Base-by-base conservation (phyloP, 2,888 invertebrate genomes). In the Caenorhabditis doughertyi region DNA sequence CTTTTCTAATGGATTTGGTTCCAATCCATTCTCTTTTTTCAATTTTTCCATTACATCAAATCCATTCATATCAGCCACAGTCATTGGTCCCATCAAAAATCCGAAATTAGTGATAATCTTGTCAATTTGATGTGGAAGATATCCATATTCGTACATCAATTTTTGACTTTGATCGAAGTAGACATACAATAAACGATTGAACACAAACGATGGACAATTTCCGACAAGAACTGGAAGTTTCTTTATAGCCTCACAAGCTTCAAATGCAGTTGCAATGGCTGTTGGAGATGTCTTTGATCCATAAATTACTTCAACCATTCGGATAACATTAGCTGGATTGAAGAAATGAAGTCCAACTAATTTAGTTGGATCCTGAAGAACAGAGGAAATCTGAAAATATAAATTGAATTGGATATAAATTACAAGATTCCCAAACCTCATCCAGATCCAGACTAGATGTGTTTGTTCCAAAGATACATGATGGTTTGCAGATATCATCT, bases 301-400 rank as follows among this genome's bases (percentile, higher is more conserved):
- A 55, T 92, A 90, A 8, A 92, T 89, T 76, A 92, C 92, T 92
- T 86, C 86, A 1, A 86, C 84, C 65, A 86, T 73, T 68, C 65
- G 65, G 90, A 92, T 92, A 65, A 92, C 86, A 81, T 92, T 91
- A 0, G 92, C 91, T 5, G 93, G 92, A 32, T 92, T 92, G 87
- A 92, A 92, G 89, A 93, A 93, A 83, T 93, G 93, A 23, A 91
- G 92, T 7, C 92, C 93, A 32, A 92, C 92, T 5, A 92, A 91
- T 71, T 89, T 90, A 16, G 90, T 89, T n/a, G 89, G 91, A 67
- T 92, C 85, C 4, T 71, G 83, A 4, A 92, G 92, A 2, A 89
- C 92, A 29, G 88, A 85, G 0, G 92, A 90, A 84, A 93, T 91
- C 89, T 87, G 65, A 25, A 86, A 56, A 32, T 29, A 21, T 21